phyloP scores from a whole-genome alignment of 2,113 vertebrate species.

The Meleagris gallopavo region DNA sequence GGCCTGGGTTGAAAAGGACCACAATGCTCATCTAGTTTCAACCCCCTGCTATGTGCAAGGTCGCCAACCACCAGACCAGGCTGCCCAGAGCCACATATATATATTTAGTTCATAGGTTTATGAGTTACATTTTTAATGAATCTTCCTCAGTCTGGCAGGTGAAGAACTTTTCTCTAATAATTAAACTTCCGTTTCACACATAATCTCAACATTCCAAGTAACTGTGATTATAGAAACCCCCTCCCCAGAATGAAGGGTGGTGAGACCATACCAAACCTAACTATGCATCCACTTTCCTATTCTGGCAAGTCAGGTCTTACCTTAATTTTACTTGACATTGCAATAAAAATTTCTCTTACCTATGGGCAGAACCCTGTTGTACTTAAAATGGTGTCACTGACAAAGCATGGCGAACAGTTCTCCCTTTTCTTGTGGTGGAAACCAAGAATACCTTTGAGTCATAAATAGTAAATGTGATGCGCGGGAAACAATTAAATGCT shows the following conservation, averaged over 20 bases:
- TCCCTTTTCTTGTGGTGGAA: not conserved
- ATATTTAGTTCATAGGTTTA: not conserved
- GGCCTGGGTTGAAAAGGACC: too few species aligned
- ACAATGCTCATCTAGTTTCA: too few species aligned
- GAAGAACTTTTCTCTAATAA: not conserved
- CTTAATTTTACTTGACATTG: not conserved
- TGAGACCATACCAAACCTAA: not conserved
- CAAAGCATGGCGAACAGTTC: rapidly evolving
- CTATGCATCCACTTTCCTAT: not conserved
- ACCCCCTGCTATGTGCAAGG: too few species aligned
- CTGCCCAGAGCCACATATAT: too few species aligned
- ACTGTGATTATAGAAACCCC: not conserved
- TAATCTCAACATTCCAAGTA: not conserved
- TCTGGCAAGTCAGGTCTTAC: not conserved
- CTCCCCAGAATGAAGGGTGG: not conserved
- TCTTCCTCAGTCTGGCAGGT: not conserved
- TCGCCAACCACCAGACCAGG: too few species aligned
- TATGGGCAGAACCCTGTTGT: not conserved
- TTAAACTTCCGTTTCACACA: not conserved
- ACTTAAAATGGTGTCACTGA: not conserved
- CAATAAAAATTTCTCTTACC: not conserved
- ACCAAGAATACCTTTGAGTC: not conserved
- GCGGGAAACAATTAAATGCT: not conserved
- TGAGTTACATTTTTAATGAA: not conserved
- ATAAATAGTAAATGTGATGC: not conserved